Evolutionary conservation across 2,113 vertebrate species (phyloP).

Genomic region (Melanocharis versteri): DNA sequence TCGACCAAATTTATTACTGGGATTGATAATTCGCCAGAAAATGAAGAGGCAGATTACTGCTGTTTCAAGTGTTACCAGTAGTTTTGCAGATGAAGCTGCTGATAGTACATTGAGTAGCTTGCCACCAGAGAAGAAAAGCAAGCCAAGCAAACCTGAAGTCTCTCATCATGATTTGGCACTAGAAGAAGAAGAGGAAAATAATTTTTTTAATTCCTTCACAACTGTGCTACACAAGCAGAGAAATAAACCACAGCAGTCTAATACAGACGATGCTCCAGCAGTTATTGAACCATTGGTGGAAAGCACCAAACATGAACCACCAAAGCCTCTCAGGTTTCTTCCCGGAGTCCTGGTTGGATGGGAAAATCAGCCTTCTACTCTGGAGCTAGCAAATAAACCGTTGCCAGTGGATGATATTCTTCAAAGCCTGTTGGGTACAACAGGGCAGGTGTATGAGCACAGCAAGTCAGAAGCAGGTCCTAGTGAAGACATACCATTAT

Average conservation of each 20-base stretch:
- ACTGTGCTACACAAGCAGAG: conserved; percentile 80
- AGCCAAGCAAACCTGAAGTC: conserved; percentile 71
- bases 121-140: conserved; percentile 84
- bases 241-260: conserved; percentile 76
- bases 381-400: conserved; percentile 82
- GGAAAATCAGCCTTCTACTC: conserved; percentile 84
- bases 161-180: conserved; percentile 65
- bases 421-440: conserved; percentile 72
- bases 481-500: conserved; percentile 57
- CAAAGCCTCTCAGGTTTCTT: conserved; percentile 91
- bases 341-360: conserved; percentile 92
- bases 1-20: conserved; percentile 90
- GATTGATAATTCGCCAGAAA: conserved; percentile 93
- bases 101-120: conserved; percentile 71
- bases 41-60: conserved; percentile 82
- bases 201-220: conserved; percentile 86
- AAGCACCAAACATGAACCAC: conserved; percentile 75
- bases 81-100: conserved; percentile 75
- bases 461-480: conserved; percentile 52
- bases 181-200: conserved; percentile 82
- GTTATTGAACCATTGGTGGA: conserved; percentile 73
- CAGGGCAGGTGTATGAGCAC: conserved; percentile 68
- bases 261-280: conserved; percentile 61
- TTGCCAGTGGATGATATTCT: conserved; percentile 77
- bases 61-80: conserved; percentile 35